Conservation (phyloP, 2,888 invertebrate species). For the Maniola hyperantus region DNA sequence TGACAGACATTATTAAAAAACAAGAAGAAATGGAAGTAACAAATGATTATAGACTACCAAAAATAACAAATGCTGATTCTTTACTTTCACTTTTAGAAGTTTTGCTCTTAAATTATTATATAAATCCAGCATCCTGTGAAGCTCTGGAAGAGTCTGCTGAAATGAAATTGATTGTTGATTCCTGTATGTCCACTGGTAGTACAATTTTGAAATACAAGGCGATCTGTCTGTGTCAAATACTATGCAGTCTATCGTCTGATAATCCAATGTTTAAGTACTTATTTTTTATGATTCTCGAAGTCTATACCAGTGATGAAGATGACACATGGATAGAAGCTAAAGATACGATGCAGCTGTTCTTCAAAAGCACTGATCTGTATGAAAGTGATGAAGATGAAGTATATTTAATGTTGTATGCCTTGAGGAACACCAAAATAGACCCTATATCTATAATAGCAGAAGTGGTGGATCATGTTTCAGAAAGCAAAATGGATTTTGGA, state of each 20-base stretch:
- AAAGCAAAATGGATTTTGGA: slow-evolving; percentile 61
- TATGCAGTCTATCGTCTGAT: slow-evolving; percentile 77
- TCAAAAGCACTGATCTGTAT: slow-evolving; percentile 85
- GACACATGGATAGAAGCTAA: slow-evolving; percentile 78
- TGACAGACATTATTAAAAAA: slow-evolving; percentile 56
- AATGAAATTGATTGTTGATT: slow-evolving; percentile 69
- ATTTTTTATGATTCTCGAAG: slow-evolving; percentile 81
- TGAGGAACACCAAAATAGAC: slow-evolving; percentile 62
- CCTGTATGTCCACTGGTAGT: slow-evolving; percentile 55
- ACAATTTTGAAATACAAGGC: slow-evolving; percentile 73
- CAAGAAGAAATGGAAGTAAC: slow-evolving; percentile 46
- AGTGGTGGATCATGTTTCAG: slow-evolving; percentile 64
- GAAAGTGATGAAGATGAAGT: slow-evolving; percentile 85
- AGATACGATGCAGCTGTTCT: slow-evolving; percentile 79
- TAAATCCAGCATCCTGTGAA: slow-evolving; percentile 72
- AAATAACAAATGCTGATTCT: slow-evolving; percentile 58
- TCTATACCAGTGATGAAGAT: slow-evolving; percentile 68
- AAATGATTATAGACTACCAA: slow-evolving; percentile 62
- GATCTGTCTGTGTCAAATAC: slow-evolving; percentile 70
- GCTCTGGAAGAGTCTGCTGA: slow-evolving; percentile 71
- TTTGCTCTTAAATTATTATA: slow-evolving; percentile 68
- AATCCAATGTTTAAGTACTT: slow-evolving; percentile 80
- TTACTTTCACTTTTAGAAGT: slow-evolving; percentile 66
- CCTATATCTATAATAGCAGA: slow-evolving; percentile 63
- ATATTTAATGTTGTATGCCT: slow-evolving; percentile 84